phyloP scores from a whole-genome alignment of 2,113 vertebrate genomes.

The Pongo abelii region DNA sequence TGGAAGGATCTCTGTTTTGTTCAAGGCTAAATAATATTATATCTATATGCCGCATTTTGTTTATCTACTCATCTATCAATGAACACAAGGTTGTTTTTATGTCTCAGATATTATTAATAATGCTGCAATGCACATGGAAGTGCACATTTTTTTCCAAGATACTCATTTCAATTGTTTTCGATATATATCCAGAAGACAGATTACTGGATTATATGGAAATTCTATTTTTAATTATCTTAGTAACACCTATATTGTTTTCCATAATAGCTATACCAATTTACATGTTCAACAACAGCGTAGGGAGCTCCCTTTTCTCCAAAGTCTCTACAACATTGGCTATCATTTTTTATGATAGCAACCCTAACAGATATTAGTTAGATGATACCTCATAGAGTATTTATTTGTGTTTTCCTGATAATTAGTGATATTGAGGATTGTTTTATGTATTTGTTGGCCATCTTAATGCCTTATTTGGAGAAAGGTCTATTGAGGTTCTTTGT shows the following conservation, averaged over 20 bases:
- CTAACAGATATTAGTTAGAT: neutral
- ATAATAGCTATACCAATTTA: neutral
- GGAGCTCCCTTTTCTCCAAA: neutral
- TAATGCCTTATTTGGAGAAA: neutral
- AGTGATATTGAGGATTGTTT: too few relatives aligned
- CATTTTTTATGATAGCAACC: neutral
- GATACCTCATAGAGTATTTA: neutral
- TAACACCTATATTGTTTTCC: neutral
- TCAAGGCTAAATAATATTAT: neutral
- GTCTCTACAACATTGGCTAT: neutral
- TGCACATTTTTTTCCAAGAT: neutral
- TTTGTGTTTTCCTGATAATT: neutral
- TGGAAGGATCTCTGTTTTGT: neutral
- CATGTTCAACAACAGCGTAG: neutral
- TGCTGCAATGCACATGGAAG: neutral
- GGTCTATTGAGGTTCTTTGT: neutral
- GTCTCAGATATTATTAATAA: neutral
- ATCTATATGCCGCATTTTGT: neutral
- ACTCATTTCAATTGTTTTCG: neutral
- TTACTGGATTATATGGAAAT: neutral
- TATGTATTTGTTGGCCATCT: too few relatives aligned
- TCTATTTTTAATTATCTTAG: neutral
- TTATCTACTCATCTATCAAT: neutral
- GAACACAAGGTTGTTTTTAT: neutral
- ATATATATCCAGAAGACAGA: neutral